These are phyloP conservation scores for Cygnus buccinator DNA, from an alignment of 2,113 vertebrate genomes.

Conservation along the genomic window DNA sequence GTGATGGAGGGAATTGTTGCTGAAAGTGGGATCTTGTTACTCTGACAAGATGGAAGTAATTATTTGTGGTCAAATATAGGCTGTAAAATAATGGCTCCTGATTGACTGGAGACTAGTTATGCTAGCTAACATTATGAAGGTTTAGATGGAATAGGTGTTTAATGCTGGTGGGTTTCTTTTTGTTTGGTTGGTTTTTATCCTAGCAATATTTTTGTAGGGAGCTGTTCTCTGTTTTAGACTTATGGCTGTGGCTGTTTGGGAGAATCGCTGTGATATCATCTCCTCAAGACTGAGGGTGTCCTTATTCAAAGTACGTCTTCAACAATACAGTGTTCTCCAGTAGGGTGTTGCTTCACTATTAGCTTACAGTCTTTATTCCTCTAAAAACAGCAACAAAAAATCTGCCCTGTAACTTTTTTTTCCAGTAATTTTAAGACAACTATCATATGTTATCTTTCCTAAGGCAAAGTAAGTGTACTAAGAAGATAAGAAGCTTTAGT, in stretches of 20 bases:
- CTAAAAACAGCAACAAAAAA: not conserved
- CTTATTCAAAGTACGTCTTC: not conserved
- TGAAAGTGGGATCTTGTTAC: not conserved
- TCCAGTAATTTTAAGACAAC: slow-evolving; percentile 1
- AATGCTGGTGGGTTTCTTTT: not conserved
- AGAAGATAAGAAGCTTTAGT: slow-evolving; percentile 41
- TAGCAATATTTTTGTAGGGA: not conserved
- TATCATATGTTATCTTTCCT: slow-evolving; percentile 29
- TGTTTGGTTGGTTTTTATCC: not conserved
- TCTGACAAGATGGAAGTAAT: not conserved
- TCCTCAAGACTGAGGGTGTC: not conserved
- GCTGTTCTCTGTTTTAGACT: fast-evolving
- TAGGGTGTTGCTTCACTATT: not conserved
- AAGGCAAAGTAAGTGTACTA: slow-evolving; percentile 48
- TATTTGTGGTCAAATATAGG: not conserved
- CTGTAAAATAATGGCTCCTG: not conserved
- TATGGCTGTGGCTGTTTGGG: not conserved
- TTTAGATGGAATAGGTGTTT: not conserved
- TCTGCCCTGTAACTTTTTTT: not conserved
- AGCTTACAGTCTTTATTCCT: not conserved
- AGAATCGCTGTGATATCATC: not conserved
- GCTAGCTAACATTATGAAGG: not conserved
- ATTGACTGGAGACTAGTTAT: not conserved
- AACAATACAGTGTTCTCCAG: not conserved
- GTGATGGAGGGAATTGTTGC: not conserved